These are phyloP conservation scores for Noctua pronuba DNA, from an alignment of 2,888 invertebrate genomes.

Conservation along the genomic window DNA sequence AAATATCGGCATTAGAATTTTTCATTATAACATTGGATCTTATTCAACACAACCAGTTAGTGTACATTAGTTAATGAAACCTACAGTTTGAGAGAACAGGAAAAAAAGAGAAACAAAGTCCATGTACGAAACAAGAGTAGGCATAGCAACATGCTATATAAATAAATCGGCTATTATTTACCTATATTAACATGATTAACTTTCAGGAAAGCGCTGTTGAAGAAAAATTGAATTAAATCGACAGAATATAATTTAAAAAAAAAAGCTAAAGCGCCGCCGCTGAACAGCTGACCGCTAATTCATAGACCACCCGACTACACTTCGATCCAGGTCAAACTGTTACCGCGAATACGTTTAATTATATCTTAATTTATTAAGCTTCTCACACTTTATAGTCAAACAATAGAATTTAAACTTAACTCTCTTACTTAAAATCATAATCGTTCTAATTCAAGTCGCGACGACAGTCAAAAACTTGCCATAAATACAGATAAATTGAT, in stretches of 20 bases:
- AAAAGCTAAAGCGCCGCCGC: slow-evolving; percentile 3
- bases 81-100: slow-evolving; percentile 2
- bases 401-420: neutral
- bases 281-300: slow-evolving; percentile 43
- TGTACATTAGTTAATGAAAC: slow-evolving; percentile 3
- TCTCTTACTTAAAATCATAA: neutral
- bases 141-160: neutral
- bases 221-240: slow-evolving; percentile 2
- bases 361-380: neutral
- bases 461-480: neutral
- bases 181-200: slow-evolving; percentile 1
- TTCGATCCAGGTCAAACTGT: slow-evolving; percentile 36
- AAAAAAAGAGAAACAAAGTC: slow-evolving; percentile 22
- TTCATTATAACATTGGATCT: neutral
- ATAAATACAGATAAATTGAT: neutral
- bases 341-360: slow-evolving; percentile 5
- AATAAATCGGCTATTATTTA: slow-evolving; percentile 11
- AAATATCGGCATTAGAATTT: neutral
- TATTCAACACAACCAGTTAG: neutral
- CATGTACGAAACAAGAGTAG: neutral
- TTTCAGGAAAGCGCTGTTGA: neutral
- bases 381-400: neutral
- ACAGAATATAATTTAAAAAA: slow-evolving; percentile 7
- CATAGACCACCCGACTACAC: slow-evolving; percentile 29
- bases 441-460: neutral